Evolutionary conservation across 2,113 vertebrate genomes (phyloP).

Genomic region (Riparia riparia): DNA sequence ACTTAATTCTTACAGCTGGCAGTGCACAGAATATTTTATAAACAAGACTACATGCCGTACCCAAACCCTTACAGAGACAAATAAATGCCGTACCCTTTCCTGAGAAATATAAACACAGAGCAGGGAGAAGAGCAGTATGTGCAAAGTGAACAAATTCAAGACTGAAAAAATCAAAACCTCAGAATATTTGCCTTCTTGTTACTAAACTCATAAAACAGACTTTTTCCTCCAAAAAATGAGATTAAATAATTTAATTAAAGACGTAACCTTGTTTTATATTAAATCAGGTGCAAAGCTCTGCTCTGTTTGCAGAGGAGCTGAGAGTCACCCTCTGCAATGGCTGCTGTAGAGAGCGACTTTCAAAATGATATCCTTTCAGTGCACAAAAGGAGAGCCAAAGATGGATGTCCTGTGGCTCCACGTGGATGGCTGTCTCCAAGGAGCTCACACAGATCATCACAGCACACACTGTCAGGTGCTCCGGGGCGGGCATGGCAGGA

Average conservation of each 20-base stretch:
- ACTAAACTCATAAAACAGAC: neutral
- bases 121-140: neutral
- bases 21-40: neutral
- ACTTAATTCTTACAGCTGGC: neutral
- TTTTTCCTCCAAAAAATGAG: neutral
- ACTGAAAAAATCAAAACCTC: neutral
- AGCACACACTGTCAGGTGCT: neutral
- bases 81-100: neutral
- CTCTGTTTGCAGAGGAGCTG: slow-evolving; percentile 17
- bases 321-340: neutral
- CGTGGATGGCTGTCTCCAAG: neutral
- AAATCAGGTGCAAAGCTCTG: neutral
- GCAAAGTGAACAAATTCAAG: neutral
- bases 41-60: neutral
- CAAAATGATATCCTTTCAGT: neutral
- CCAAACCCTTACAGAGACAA: neutral
- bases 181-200: neutral
- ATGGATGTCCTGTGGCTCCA: neutral
- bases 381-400: neutral
- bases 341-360: slow-evolving; percentile 15
- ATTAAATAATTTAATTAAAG: slow-evolving; percentile 27
- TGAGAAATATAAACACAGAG: neutral
- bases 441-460: neutral
- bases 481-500: neutral
- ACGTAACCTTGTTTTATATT: neutral